Evolutionary conservation across 1,140 invertebrate genomes (phyloP), one percentile per base, ranked within the genome.

Genomic region (Steinernema feltiae): DNA sequence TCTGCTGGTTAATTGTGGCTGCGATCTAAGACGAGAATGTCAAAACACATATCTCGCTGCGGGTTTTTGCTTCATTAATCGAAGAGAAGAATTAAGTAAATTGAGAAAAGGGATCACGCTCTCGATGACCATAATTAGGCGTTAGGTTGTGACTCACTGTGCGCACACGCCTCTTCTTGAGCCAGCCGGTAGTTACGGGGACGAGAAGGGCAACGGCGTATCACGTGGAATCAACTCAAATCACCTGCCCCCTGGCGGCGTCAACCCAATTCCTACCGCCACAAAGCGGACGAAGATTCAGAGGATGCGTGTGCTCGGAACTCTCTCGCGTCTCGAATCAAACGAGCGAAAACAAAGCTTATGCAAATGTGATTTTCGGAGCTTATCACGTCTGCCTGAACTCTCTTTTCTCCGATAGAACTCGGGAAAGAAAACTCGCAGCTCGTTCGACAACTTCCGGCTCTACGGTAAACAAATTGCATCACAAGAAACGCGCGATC

Each of bases 281-380:
- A n/a, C n/a, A n/a, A 46, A 46, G 41, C 41, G 7, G 7, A n/a
- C 41, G 41, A 46, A 63, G 7, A 27, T 27, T 15, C 24, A 27
- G 15, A 63, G 24, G 3, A 3, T 27, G 53, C 53, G 12, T 15
- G 53, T 7, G 35, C 35, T 18, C 7, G 35, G 35, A 18, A 7
- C 35, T 18, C 35, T 21, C 2, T 63, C 15, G 53, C 7, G 15
- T 15, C 24, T 63, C 53, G 53, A 27, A 17, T 63, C 12, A n/a
- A 63, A 63, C 53, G 24, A 63, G 24, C 15, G 15, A 63, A 63
- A 63, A 63, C 53, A 63, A 63, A 63, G 53, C 53, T 63, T 63
- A 63, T 63, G 53, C 15, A 63, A 63, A 63, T 63, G 53, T 63
- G 53, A 63, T 63, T 63, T 63, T 27, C 53, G 24, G 7, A 41